phyloP scores from a whole-genome alignment of 1,140 invertebrate genomes.

The Oncopodura yosiiana region DNA sequence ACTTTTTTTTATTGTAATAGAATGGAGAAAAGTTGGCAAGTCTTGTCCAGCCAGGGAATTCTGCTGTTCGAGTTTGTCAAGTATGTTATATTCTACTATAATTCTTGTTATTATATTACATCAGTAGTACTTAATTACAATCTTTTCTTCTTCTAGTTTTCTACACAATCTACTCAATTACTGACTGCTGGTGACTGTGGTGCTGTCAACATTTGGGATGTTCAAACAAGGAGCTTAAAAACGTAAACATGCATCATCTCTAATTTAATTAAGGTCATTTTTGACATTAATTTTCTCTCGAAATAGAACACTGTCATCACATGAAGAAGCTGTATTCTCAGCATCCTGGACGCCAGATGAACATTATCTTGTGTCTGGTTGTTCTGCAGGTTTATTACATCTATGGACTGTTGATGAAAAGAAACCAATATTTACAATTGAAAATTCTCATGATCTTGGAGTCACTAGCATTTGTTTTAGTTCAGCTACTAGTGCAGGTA shows the following conservation, averaged over 20 bases:
- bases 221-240: conserved; percentile 51
- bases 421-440: conserved; percentile 41
- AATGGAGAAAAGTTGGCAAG: conserved; percentile 51
- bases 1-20: conserved; percentile 38
- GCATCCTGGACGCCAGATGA: conserved; percentile 57
- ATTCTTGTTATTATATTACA: no score
- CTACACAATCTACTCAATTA: conserved; percentile 53
- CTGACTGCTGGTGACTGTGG: conserved; percentile 65
- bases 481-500: conserved; percentile 27
- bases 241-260: conserved; percentile 48
- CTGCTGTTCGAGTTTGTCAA: conserved; percentile 53
- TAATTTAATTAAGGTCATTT: no score
- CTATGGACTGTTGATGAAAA: conserved; percentile 48
- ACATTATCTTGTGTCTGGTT: conserved; percentile 54
- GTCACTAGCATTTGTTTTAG: conserved; percentile 46
- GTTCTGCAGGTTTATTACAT: conserved; percentile 54
- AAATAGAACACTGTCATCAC: conserved; percentile 51
- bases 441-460: conserved; percentile 65
- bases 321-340: conserved; percentile 56
- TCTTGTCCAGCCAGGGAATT: conserved; percentile 54
- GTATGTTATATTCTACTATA: no score
- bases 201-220: conserved; percentile 60
- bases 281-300: no score
- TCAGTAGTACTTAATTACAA: no score
- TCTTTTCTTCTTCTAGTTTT: no score